Conservation (phyloP, 2,113 vertebrate species). For the Monarcha castaneiventris region DNA sequence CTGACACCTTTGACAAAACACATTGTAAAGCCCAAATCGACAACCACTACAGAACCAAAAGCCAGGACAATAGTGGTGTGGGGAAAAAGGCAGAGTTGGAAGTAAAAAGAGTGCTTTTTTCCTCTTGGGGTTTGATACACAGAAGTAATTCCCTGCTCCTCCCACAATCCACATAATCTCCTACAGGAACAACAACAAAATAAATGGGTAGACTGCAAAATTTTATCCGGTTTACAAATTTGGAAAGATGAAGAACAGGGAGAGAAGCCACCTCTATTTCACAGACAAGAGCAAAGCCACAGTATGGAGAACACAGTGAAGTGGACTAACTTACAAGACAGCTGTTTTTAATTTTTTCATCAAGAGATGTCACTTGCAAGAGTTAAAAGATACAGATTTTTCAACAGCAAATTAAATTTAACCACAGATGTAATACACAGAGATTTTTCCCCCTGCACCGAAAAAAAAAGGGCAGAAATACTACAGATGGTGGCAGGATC, state of each 20-base stretch:
- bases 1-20: neutral
- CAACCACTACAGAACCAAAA: neutral
- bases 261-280: neutral
- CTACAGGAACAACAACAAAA: neutral
- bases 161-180: slow-evolving; percentile 6
- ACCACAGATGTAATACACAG: neutral
- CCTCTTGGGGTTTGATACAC: neutral
- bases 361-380: neutral
- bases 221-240: neutral
- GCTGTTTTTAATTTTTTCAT: neutral
- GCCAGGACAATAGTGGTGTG: neutral
- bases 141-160: slow-evolving; percentile 10
- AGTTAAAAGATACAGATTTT: neutral
- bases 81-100: neutral
- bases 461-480: neutral
- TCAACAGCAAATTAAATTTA: neutral
- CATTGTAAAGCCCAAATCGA: neutral
- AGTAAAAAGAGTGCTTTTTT: neutral
- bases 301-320: neutral
- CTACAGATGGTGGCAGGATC: neutral
- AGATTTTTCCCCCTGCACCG: neutral
- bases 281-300: neutral
- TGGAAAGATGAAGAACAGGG: neutral
- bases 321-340: neutral
- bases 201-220: neutral